Evolutionary conservation across 2,888 invertebrate species (phyloP).

Genomic region (Morpho helenor): DNA sequence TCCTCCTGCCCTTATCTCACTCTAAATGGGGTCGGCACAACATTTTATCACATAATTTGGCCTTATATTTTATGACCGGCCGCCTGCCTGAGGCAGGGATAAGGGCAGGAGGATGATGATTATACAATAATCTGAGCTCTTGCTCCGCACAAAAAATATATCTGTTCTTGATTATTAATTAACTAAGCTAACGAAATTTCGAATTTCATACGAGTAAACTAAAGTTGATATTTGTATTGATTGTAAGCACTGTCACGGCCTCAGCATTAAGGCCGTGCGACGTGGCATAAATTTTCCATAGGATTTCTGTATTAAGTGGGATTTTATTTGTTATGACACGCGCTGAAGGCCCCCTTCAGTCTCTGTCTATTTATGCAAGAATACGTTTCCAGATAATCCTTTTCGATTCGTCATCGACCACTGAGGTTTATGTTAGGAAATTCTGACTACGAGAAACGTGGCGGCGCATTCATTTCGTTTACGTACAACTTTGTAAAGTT

Average conservation of each 20-base stretch:
- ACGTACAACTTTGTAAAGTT: too few species aligned
- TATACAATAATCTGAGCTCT: too few species aligned
- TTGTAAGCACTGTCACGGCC: constrained; percentile 71
- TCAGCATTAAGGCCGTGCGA: constrained; percentile 70
- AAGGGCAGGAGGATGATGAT: too few species aligned
- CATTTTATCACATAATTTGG: too few species aligned
- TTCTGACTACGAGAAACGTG: constrained; percentile 16
- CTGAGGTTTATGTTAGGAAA: constrained; percentile 18
- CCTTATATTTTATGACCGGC: too few species aligned
- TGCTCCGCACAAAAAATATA: not conserved
- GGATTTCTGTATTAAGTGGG: constrained; percentile 73
- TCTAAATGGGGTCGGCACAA: too few species aligned
- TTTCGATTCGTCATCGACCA: constrained; percentile 25
- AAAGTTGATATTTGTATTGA: constrained; percentile 64
- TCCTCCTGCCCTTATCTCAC: too few species aligned
- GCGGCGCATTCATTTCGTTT: constrained; percentile 6
- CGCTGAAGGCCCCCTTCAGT: constrained; percentile 44
- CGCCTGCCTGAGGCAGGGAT: too few species aligned
- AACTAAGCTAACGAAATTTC: constrained; percentile 13
- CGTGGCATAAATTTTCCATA: constrained; percentile 69
- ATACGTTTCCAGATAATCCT: constrained; percentile 29
- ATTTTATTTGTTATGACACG: constrained; percentile 74
- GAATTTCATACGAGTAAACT: constrained; percentile 34
- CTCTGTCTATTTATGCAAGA: constrained; percentile 28
- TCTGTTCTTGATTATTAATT: constrained; percentile 2